phyloP scores from a whole-genome alignment of 2,113 vertebrate species.

The Irena cyanogastra region DNA sequence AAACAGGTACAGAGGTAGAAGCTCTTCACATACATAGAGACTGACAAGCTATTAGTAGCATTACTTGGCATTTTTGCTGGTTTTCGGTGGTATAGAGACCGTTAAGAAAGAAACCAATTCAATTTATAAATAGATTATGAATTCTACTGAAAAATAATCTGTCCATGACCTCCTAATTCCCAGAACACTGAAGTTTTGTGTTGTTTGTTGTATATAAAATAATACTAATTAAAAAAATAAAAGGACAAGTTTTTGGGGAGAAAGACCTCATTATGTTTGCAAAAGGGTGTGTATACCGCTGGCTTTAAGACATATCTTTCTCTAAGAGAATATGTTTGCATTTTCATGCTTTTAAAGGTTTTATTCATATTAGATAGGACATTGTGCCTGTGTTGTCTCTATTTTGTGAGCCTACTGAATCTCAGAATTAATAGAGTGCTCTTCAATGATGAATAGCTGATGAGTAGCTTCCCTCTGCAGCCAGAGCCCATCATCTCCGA shows the following conservation, averaged over 20 bases:
- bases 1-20: not conserved
- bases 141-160: not conserved
- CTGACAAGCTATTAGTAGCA: not conserved
- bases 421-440: not conserved
- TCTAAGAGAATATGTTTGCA: not conserved
- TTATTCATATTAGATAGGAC: not conserved
- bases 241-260: not conserved
- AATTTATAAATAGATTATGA: not conserved
- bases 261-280: not conserved
- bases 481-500: not conserved
- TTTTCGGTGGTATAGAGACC: not conserved
- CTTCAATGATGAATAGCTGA: not conserved
- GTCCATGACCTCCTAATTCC: not conserved
- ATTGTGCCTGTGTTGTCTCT: not conserved
- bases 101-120: not conserved
- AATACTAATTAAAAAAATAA: not conserved
- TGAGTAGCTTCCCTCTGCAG: not conserved
- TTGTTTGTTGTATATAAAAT: not conserved
- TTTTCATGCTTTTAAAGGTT: not conserved
- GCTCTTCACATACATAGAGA: not conserved
- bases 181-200: not conserved
- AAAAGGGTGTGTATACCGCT: not conserved
- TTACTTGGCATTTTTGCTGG: not conserved
- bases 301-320: not conserved
- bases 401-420: not conserved